A percentile compares a stretch with the other conserved stretches of the same genome.
Conservation (phyloP, 2,797 vertebrate genomes). For the Benthosema pterotum region DNA sequence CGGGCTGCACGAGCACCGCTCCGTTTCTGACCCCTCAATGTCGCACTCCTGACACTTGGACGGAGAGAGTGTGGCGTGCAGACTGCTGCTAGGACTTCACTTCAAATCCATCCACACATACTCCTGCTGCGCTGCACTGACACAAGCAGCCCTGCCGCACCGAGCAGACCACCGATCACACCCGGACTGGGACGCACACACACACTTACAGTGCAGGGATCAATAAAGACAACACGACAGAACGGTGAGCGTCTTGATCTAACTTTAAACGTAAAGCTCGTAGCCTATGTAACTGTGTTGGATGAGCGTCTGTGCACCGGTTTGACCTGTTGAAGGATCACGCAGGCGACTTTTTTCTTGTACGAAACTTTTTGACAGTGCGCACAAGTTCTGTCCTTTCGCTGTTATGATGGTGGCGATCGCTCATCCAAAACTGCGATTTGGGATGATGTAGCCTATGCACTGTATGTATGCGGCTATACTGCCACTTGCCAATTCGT, state of each 20-base stretch:
- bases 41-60: no score
- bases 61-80: neutral
- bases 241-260: constrained; percentile 35
- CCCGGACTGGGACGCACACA: neutral
- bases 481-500: no score
- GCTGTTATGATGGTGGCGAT: neutral
- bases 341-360: neutral
- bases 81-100: neutral
- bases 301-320: no score
- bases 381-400: neutral
- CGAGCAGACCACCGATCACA: constrained; percentile 58
- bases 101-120: neutral
- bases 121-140: constrained; percentile 6
- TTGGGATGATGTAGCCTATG: no score
- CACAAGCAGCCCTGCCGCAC: constrained; percentile 45
- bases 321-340: neutral
- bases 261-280: neutral
- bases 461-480: no score
- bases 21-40: no score
- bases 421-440: neutral
- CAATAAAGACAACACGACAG: neutral
- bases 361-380: neutral
- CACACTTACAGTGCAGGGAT: neutral
- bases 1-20: no score
- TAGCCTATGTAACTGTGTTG: no score